These are phyloP conservation scores for Lycaon pictus DNA, from an alignment of 2,113 vertebrate species.

Conservation along the genomic window DNA sequence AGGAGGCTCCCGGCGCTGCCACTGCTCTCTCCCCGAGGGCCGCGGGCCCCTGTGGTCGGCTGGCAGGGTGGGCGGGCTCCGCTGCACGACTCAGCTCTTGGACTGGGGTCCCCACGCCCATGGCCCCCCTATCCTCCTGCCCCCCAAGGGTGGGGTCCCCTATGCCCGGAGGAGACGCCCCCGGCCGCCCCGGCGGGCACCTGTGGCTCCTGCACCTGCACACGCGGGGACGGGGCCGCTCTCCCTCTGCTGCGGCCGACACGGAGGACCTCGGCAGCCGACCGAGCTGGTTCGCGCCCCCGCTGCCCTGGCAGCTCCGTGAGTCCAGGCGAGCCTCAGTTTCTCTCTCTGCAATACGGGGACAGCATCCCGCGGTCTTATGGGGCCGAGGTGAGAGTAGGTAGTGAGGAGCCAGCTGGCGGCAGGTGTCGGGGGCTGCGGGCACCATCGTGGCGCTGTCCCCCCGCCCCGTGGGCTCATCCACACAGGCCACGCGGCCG, in stretches of 20 bases:
- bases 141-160: not conserved
- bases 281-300: not conserved
- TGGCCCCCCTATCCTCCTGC: accelerated
- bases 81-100: not conserved
- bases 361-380: not conserved
- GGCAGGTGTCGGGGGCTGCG: too few relatives aligned
- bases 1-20: not conserved
- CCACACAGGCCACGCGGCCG: too few relatives aligned
- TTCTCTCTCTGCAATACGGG: not conserved
- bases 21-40: not conserved
- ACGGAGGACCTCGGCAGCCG: not conserved
- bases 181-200: too few relatives aligned
- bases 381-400: too few relatives aligned
- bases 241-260: not conserved
- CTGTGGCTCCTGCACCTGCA: too few relatives aligned
- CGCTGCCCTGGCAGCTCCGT: not conserved
- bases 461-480: too few relatives aligned
- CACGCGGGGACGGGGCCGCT: not conserved
- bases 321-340: not conserved
- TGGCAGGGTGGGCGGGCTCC: accelerated
- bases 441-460: too few relatives aligned
- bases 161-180: not conserved
- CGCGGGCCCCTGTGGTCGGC: not conserved
- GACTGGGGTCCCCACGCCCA: accelerated
- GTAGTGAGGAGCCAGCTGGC: too few relatives aligned